Conservation (phyloP, 2,113 vertebrate species). For the Ctenomys sociabilis region DNA sequence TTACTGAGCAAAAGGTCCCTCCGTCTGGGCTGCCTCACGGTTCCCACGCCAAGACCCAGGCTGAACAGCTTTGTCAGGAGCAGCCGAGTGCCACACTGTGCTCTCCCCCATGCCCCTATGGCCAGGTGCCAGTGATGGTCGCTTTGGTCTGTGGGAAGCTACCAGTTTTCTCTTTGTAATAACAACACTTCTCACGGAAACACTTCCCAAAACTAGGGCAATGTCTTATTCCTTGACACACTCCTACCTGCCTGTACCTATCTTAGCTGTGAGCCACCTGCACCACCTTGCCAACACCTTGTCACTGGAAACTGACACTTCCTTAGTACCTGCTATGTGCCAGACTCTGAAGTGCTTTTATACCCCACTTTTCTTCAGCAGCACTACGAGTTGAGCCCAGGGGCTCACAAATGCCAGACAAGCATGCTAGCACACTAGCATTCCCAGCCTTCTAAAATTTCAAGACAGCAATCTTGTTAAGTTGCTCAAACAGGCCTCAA, state of each 20-base stretch:
- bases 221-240: neutral
- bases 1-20: neutral
- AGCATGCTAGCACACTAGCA: neutral
- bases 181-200: neutral
- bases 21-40: neutral
- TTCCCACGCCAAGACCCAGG: neutral
- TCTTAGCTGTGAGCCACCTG: neutral
- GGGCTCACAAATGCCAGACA: neutral
- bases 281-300: neutral
- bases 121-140: neutral
- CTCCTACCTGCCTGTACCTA: neutral
- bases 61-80: neutral
- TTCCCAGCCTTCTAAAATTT: neutral
- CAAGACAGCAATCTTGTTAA: neutral
- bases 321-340: neutral
- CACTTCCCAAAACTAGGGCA: neutral
- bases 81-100: neutral
- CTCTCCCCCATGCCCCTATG: fast-evolving
- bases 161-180: neutral
- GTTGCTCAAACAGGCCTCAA: neutral
- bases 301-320: neutral
- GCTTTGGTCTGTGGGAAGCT: neutral
- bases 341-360: neutral
- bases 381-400: neutral
- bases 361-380: neutral